phyloP scores from a whole-genome alignment of 2,888 invertebrate genomes.

The Actias luna region DNA sequence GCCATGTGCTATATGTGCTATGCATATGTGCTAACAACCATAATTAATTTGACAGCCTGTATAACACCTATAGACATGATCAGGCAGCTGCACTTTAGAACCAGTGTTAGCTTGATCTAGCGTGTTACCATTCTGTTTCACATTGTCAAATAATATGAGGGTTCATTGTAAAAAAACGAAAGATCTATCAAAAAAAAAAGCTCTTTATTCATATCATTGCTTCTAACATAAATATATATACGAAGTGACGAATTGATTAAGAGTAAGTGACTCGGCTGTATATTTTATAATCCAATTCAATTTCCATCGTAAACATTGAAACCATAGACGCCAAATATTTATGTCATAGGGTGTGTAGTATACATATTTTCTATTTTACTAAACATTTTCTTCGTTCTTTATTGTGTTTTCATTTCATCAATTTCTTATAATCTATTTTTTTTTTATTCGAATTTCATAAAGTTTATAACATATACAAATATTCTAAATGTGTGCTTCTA shows the following conservation, averaged over 20 bases:
- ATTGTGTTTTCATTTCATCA: not conserved
- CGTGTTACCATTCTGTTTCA: too few species aligned
- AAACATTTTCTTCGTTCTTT: not conserved
- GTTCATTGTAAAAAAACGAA: too few species aligned
- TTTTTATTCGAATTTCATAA: not conserved
- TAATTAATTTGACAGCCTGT: too few species aligned
- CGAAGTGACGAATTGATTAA: not conserved
- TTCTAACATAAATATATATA: not conserved
- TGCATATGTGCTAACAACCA: too few species aligned
- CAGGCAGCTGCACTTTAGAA: too few species aligned
- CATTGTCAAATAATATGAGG: too few species aligned
- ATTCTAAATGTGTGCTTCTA: too few species aligned
- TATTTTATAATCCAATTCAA: not conserved
- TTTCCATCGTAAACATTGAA: not conserved
- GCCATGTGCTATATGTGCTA: too few species aligned
- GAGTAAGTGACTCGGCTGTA: not conserved
- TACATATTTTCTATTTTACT: not conserved
- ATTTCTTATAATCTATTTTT: not conserved
- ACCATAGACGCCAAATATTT: not conserved
- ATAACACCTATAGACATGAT: too few species aligned
- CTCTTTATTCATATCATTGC: too few species aligned
- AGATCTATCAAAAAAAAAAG: too few species aligned
- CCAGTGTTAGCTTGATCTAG: too few species aligned
- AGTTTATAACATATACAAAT: not conserved
- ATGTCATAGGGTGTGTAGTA: not conserved